Base-by-base conservation (phyloP, 2,888 invertebrate genomes). In the Shargacucullia verbasci region DNA sequence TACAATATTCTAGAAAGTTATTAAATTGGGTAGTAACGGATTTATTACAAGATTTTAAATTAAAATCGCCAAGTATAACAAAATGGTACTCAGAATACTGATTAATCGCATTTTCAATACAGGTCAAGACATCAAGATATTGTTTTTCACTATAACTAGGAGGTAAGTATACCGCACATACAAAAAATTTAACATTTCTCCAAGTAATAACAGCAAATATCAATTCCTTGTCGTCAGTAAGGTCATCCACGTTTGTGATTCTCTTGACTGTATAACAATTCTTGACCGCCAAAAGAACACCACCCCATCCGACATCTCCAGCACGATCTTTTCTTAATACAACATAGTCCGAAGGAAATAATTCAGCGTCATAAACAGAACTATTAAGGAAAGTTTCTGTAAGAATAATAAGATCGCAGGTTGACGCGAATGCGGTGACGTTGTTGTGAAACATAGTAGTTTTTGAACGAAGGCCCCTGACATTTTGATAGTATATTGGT, bases 141-240 rank as follows among this genome's bases (percentile, higher is more conserved):
- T 48, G 47, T 11, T 55, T 43, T 9, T 47, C 43, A 12, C 12
- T 43, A n/a, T 55, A 55, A 8, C n/a, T 54, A 2, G 46, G 54
- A 6, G 54, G 54, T 13, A 47, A 35, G 9, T 53, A 53, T 8
- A 45, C 53, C 12, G 34, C 53, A 40, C 46, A 40, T 3, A 46
- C 11, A n/a, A 13, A 44, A 8, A 49, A 25, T 15, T 38, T 43
- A 20, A 56, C 38, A 56, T 49, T 56, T 56, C 13, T 48, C 10
- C 31, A 44, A 9, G 44, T 39, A 5, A 56, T 33, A 9, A 20
- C 25, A 39, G 44, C 49, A 44, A 56, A 56, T 4, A 56, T 8
- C n/a, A 56, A n/a, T 56, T 56, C 56, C 12, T 56, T 56, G 8
- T 56, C 56, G n/a, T 56, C 44, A 1, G 56, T 39, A 2, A 56